These are phyloP conservation scores for Maylandia zebra DNA, from an alignment of 2,113 vertebrate genomes.

Conservation along the genomic window DNA sequence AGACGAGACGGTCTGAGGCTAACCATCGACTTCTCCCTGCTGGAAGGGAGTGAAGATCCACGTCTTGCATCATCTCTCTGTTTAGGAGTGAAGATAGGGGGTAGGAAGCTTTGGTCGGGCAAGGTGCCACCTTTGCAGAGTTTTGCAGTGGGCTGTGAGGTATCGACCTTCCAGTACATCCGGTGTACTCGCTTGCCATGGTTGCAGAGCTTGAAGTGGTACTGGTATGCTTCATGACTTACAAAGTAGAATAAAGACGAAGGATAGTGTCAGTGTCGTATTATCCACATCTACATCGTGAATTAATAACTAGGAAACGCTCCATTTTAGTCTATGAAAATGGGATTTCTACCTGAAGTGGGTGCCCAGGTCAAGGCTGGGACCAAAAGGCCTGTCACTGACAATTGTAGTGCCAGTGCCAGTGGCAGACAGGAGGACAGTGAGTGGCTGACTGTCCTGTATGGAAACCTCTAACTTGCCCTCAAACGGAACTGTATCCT, in stretches of 20 bases:
- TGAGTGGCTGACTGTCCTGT: slow-evolving; percentile 58
- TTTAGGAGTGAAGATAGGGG: neutral
- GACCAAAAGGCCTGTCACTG: slow-evolving; percentile 75
- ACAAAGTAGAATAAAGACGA: neutral
- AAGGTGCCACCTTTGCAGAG: neutral
- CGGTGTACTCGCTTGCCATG: slow-evolving; percentile 71
- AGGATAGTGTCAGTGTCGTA: neutral
- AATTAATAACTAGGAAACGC: neutral
- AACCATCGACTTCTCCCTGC: slow-evolving; percentile 40
- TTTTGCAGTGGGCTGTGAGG: slow-evolving; percentile 9
- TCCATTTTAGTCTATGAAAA: neutral
- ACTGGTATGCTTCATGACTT: slow-evolving; percentile 69
- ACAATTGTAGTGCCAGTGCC: slow-evolving; percentile 82
- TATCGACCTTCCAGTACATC: slow-evolving; percentile 74
- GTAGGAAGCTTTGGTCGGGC: neutral
- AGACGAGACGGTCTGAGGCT: slow-evolving; percentile 64
- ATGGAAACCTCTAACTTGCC: slow-evolving; percentile 73
- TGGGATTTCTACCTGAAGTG: slow-evolving; percentile 78
- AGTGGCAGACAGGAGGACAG: slow-evolving; percentile 64
- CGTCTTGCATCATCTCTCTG: neutral
- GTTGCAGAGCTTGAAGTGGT: slow-evolving; percentile 57
- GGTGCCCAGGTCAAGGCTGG: slow-evolving; percentile 77
- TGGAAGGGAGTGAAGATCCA: neutral
- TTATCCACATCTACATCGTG: neutral
- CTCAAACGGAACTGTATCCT: slow-evolving; percentile 70